Evolutionary conservation across 2,888 invertebrate species (phyloP).

Genomic region (Apotomis betuletana): DNA sequence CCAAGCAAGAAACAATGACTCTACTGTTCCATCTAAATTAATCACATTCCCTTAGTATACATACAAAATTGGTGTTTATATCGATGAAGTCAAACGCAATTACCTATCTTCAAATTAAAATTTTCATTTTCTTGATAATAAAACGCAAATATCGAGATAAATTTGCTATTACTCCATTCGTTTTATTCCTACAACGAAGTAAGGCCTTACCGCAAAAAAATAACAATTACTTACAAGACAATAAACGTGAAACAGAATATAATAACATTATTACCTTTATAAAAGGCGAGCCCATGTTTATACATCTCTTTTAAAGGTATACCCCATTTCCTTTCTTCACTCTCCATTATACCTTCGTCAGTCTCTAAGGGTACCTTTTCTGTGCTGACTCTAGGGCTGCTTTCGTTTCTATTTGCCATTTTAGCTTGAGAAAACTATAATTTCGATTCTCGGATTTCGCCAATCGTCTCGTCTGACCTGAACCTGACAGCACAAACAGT

Average conservation of each 20-base stretch:
- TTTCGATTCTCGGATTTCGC: conserved; percentile 36
- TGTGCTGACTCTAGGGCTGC: conserved; percentile 64
- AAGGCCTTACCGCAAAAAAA: background rate
- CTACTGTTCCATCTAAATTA: no score
- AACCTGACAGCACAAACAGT: background rate
- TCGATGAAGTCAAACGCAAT: background rate
- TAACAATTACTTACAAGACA: conserved; percentile 40
- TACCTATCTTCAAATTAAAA: background rate
- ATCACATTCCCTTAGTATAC: no score
- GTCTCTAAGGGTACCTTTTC: conserved; percentile 76
- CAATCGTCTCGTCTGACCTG: conserved; percentile 13
- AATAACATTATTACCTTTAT: conserved; percentile 89
- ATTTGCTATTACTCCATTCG: background rate
- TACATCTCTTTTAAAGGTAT: conserved; percentile 91
- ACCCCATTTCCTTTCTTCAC: conserved; percentile 85
- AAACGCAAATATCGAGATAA: background rate
- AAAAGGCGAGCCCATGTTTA: conserved; percentile 94
- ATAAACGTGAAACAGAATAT: background rate
- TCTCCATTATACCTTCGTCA: conserved; percentile 77
- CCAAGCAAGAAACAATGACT: no score
- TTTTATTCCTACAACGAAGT: background rate
- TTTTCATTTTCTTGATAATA: background rate
- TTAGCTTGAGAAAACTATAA: conserved; percentile 31
- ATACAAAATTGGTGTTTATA: no score
- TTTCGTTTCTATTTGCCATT: conserved; percentile 66